Evolutionary conservation across 2,797 vertebrate species (phyloP).

Genomic region (Hyperoplus lanceolatus): DNA sequence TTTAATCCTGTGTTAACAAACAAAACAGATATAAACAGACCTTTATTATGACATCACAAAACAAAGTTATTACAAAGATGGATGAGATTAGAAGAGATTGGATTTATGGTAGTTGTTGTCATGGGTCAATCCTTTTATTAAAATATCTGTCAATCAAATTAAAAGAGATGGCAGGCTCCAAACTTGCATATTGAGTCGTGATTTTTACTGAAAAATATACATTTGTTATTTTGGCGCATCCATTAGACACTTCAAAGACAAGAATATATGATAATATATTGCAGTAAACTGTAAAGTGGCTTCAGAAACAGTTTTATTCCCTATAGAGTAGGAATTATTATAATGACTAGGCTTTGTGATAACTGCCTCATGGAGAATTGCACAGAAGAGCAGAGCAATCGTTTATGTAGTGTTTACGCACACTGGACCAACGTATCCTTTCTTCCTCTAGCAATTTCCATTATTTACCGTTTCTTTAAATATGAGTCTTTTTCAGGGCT

Average conservation of each 20-base stretch:
- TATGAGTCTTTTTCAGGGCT: background rate
- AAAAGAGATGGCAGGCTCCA: background rate
- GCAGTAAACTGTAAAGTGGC: background rate
- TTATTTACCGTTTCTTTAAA: too few species aligned
- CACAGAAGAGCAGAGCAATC: slow-evolving; percentile 7
- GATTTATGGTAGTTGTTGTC: background rate
- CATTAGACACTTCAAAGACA: background rate
- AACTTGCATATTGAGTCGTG: background rate
- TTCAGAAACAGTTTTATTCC: background rate
- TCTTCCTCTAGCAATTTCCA: too few species aligned
- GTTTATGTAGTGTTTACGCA: background rate
- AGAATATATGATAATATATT: background rate
- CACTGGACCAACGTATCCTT: too few species aligned
- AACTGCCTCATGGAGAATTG: slow-evolving; percentile 14
- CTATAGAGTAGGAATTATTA: background rate
- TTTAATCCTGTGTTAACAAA: slow-evolving; percentile 13
- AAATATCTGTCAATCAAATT: slow-evolving; percentile 6
- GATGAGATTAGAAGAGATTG: background rate
- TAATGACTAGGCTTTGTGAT: background rate
- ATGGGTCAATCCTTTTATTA: background rate
- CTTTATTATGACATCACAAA: background rate
- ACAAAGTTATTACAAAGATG: slow-evolving; percentile 2
- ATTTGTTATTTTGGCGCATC: slow-evolving; percentile 2
- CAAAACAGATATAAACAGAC: background rate
- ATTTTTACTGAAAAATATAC: background rate